phyloP scores from a whole-genome alignment of 2,113 vertebrate species.

The Epinephelus lanceolatus region DNA sequence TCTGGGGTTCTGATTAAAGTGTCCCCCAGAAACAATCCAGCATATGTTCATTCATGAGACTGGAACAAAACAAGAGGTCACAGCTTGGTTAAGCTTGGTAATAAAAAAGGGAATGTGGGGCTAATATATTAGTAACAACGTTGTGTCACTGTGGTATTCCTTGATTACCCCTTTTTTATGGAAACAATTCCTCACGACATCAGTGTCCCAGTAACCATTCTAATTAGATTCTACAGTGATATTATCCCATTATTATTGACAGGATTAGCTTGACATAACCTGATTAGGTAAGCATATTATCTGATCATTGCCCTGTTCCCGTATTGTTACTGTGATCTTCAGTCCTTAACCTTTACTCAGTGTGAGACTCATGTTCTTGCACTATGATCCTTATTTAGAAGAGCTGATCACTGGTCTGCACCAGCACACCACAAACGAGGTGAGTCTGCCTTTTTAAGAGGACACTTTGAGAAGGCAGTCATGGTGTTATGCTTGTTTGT shows the following conservation, averaged over 20 bases:
- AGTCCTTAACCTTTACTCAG: not conserved
- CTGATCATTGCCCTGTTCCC: not conserved
- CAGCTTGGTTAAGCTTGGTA: slow-evolving; percentile 1
- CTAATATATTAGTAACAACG: not conserved
- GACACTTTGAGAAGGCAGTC: not conserved
- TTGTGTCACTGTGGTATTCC: not conserved
- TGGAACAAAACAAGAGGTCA: slow-evolving; percentile 33
- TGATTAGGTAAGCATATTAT: not conserved
- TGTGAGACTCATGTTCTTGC: not conserved
- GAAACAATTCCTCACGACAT: not conserved
- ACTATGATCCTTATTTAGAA: not conserved
- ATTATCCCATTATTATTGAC: no score
- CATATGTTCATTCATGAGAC: slow-evolving; percentile 22
- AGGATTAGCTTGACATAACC: not conserved
- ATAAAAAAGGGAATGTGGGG: not conserved
- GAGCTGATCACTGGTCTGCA: not conserved
- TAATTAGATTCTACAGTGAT: not conserved
- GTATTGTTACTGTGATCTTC: not conserved
- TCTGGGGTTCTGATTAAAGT: slow-evolving; percentile 50
- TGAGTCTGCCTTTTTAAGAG: not conserved
- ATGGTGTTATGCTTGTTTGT: not conserved
- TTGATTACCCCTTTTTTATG: not conserved
- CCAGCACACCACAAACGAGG: not conserved
- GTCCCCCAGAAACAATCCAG: slow-evolving; percentile 39
- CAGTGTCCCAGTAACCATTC: not conserved